These are phyloP conservation scores for Sebastes trivittatus DNA, from an alignment of 2,797 vertebrate genomes.

Conservation along the genomic window DNA sequence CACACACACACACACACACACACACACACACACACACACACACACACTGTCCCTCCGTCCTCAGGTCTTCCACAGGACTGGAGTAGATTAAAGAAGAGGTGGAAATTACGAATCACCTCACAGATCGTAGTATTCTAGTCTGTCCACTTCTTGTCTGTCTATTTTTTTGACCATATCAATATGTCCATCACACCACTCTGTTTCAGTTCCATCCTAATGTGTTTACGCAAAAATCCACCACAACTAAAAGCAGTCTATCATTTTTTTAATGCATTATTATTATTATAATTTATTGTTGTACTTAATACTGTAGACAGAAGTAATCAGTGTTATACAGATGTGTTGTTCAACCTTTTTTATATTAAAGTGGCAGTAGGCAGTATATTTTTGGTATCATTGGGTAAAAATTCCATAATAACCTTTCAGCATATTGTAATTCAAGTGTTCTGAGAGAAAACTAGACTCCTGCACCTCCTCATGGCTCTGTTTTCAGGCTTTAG, in stretches of 20 bases:
- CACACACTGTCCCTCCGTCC: neutral
- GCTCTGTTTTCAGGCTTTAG: too few species aligned
- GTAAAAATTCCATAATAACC: neutral
- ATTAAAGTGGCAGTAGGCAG: too few species aligned
- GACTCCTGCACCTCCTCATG: too few species aligned
- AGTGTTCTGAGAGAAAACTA: too few species aligned
- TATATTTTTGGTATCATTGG: too few species aligned
- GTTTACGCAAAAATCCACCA: neutral
- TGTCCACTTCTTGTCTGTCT: neutral
- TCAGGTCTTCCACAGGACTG: constrained; percentile 6
- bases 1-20: constrained; percentile 12
- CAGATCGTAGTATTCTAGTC: neutral
- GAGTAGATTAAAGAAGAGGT: constrained; percentile 18
- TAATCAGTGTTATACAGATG: neutral
- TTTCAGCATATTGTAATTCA: too few species aligned
- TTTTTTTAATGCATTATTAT: neutral
- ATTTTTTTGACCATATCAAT: neutral
- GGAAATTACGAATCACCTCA: constrained; percentile 8
- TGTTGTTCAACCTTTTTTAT: neutral
- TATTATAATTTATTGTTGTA: neutral
- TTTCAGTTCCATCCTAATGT: neutral
- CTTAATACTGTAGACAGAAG: neutral
- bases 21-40: neutral
- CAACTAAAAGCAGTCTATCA: neutral
- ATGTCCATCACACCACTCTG: neutral